phyloP scores from a whole-genome alignment of 1,140 invertebrate species.

The Cheumatopsyche charites region DNA sequence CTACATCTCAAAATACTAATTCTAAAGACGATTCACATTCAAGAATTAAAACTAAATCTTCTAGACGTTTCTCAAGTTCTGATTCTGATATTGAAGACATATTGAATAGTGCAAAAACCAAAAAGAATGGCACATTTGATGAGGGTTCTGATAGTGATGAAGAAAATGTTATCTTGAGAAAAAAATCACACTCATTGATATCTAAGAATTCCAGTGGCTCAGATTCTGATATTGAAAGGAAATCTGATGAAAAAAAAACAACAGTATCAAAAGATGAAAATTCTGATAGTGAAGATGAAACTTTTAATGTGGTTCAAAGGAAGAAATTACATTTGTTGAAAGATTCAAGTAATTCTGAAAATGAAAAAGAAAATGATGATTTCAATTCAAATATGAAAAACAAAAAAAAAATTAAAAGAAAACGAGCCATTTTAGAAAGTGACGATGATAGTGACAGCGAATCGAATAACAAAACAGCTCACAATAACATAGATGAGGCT shows the following conservation, averaged over 20 bases:
- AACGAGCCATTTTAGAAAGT: neutral
- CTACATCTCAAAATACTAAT: too few relatives aligned
- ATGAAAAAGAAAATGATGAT: neutral
- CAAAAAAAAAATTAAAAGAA: neutral
- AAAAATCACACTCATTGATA: neutral
- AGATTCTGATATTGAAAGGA: neutral
- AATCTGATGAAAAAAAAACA: neutral
- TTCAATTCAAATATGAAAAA: neutral
- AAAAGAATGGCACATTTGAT: neutral
- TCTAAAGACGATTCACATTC: too few relatives aligned
- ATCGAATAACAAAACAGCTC: neutral
- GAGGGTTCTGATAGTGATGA: neutral
- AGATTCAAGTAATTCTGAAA: neutral
- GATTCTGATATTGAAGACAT: neutral
- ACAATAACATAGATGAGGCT: neutral
- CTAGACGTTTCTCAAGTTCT: too few relatives aligned
- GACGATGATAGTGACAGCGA: neutral
- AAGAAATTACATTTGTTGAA: neutral
- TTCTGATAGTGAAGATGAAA: slow-evolving; percentile 9
- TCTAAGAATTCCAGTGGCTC: too few relatives aligned
- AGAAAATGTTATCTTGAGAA: too few relatives aligned
- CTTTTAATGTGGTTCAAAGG: neutral
- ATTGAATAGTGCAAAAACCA: too few relatives aligned
- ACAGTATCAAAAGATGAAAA: neutral
- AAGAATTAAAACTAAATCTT: too few relatives aligned